Evolutionary conservation across 2,113 vertebrate genomes (phyloP).

Genomic region (Rhinopomastus cyanomelas): DNA sequence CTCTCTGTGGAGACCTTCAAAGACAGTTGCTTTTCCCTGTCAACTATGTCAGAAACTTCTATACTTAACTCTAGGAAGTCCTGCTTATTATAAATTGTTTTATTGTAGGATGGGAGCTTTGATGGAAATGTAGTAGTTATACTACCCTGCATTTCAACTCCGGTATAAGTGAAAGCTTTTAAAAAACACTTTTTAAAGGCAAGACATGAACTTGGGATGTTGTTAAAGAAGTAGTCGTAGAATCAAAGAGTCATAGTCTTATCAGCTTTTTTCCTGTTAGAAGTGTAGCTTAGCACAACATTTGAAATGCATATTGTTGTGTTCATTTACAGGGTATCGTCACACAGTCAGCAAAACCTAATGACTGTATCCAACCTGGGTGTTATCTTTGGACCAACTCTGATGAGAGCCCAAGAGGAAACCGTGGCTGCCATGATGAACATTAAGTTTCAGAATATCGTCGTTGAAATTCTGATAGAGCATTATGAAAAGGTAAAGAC

Average conservation of each 20-base stretch:
- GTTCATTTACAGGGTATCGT: slow-evolving; percentile 84
- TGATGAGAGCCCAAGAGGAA: slow-evolving; percentile 98
- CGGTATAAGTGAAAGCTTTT: not conserved
- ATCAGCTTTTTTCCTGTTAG: not conserved
- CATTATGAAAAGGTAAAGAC: slow-evolving; percentile 90
- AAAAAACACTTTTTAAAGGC: not conserved
- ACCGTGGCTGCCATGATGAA: slow-evolving; percentile 99
- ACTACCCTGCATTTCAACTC: not conserved
- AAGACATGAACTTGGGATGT: not conserved
- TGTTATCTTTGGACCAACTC: slow-evolving; percentile 95
- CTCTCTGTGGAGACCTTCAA: not conserved
- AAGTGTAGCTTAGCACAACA: not conserved
- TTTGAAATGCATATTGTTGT: slow-evolving; percentile 20
- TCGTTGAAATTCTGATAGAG: slow-evolving; percentile 97
- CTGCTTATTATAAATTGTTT: not conserved
- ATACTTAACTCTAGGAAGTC: not conserved
- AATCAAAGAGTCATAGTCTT: too few relatives aligned
- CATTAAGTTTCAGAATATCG: slow-evolving; percentile 99
- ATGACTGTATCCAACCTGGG: slow-evolving; percentile 98
- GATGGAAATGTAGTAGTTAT: not conserved
- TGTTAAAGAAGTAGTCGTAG: not conserved
- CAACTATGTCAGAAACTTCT: not conserved
- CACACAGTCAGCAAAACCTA: slow-evolving; percentile 93
- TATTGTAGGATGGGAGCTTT: not conserved
- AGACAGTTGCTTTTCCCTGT: not conserved